Evolutionary conservation across 2,797 vertebrate species (phyloP).

Genomic region (Hydrophis major): DNA sequence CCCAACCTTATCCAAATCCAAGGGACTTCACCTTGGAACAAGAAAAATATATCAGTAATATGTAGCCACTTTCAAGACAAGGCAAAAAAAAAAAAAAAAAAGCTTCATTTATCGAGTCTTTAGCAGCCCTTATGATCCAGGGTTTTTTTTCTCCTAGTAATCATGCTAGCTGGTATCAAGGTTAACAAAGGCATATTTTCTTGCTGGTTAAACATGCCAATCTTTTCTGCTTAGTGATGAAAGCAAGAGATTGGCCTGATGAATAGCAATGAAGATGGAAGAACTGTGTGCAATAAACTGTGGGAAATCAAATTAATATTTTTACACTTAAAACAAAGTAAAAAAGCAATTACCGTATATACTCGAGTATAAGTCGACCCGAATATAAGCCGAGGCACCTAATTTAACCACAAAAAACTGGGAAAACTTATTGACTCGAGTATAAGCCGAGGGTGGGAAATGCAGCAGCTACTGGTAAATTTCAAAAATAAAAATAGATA

Average conservation of each 20-base stretch:
- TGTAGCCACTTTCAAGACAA: constrained; percentile 30
- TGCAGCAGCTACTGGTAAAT: too few relatives aligned
- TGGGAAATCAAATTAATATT: constrained; percentile 56
- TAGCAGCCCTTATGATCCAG: constrained; percentile 24
- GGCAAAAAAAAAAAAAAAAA: constrained; percentile 52
- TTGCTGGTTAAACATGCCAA: constrained; percentile 57
- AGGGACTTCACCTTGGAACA: constrained; percentile 26
- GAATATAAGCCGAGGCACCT: too few relatives aligned
- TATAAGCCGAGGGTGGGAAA: too few relatives aligned
- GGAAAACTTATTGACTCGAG: too few relatives aligned
- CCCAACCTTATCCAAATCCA: constrained; percentile 30
- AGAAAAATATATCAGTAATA: constrained; percentile 24
- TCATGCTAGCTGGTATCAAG: constrained; percentile 37
- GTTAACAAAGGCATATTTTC: constrained; percentile 48
- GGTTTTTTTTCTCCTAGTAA: not conserved
- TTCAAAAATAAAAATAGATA: too few relatives aligned
- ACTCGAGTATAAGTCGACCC: too few relatives aligned
- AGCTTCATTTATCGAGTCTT: constrained; percentile 56
- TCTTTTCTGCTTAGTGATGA: constrained; percentile 53
- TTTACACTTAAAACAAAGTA: constrained; percentile 44
- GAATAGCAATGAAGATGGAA: constrained; percentile 50
- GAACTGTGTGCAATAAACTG: constrained; percentile 28
- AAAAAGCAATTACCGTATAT: constrained; percentile 2
- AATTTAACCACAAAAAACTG: too few relatives aligned
- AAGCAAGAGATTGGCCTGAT: constrained; percentile 50